These are phyloP conservation scores for Atta colombica DNA, from an alignment of 1,140 invertebrate genomes.

Conservation along the genomic window DNA sequence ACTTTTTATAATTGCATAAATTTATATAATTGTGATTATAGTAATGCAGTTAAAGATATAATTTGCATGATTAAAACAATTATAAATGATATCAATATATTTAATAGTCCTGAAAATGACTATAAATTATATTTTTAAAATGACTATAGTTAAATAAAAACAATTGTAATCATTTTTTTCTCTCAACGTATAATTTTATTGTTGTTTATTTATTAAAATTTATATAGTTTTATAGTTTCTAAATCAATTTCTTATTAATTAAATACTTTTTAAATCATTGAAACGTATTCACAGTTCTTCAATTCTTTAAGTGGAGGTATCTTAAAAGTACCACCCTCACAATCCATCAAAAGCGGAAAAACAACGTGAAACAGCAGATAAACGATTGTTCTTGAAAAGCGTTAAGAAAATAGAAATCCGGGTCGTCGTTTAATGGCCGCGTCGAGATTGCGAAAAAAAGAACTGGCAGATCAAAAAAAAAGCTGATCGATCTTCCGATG, in stretches of 20 bases:
- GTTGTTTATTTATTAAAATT: not conserved
- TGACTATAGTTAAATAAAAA: too few relatives aligned
- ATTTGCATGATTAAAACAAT: too few relatives aligned
- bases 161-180: too few relatives aligned
- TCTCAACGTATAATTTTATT: not conserved
- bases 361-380: conserved; percentile 34
- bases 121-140: too few relatives aligned
- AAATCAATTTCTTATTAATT: not conserved
- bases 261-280: not conserved
- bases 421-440: conserved; percentile 25
- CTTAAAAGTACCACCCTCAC: not conserved
- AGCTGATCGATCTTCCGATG: conserved; percentile 50
- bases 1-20: too few relatives aligned
- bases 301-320: not conserved
- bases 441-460: conserved; percentile 3
- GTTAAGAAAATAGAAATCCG: conserved; percentile 42
- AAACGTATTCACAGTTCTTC: not conserved
- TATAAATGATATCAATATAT: too few relatives aligned
- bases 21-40: too few relatives aligned
- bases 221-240: not conserved
- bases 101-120: too few relatives aligned
- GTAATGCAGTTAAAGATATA: too few relatives aligned
- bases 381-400: not conserved
- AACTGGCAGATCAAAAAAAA: conserved; percentile 25
- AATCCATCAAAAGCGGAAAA: conserved; percentile 26